Evolutionary conservation across 2,113 vertebrate species (phyloP).

Genomic region (Garra rufa): DNA sequence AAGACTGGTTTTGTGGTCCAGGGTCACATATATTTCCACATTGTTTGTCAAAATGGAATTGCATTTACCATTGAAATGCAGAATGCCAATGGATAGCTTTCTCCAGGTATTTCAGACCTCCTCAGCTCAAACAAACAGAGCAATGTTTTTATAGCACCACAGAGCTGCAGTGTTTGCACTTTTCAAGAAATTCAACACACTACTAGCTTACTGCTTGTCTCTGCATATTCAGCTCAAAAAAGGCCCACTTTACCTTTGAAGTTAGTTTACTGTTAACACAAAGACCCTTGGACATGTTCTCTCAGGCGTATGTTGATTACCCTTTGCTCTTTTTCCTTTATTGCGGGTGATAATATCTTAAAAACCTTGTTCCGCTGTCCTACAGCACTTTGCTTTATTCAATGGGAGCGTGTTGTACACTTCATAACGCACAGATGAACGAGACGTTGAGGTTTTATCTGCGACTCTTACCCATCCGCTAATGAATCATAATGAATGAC

Average conservation of each 20-base stretch:
- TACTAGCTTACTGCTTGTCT: neutral
- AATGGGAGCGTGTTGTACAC: neutral
- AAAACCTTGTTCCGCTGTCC: neutral
- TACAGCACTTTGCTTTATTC: slow-evolving; percentile 3
- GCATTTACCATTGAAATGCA: neutral
- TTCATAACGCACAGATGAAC: slow-evolving; percentile 5
- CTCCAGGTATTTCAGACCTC: neutral
- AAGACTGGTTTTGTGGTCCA: no score
- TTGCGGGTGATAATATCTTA: slow-evolving; percentile 19
- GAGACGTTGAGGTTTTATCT: slow-evolving; percentile 22
- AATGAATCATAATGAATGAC: slow-evolving; percentile 54
- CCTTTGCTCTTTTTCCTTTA: neutral
- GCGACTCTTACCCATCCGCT: slow-evolving; percentile 27
- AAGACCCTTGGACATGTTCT: neutral
- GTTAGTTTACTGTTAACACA: neutral
- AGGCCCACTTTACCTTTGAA: neutral
- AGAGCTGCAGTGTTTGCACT: neutral
- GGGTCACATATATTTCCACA: no score
- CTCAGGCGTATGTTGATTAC: neutral
- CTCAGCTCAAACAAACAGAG: neutral
- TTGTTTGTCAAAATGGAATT: no score
- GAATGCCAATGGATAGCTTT: neutral
- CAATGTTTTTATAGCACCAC: neutral
- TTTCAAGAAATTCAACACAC: neutral
- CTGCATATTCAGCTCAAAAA: neutral